Evolutionary conservation across 2,888 invertebrate genomes (phyloP).

Genomic region (Eupithecia abbreviata): DNA sequence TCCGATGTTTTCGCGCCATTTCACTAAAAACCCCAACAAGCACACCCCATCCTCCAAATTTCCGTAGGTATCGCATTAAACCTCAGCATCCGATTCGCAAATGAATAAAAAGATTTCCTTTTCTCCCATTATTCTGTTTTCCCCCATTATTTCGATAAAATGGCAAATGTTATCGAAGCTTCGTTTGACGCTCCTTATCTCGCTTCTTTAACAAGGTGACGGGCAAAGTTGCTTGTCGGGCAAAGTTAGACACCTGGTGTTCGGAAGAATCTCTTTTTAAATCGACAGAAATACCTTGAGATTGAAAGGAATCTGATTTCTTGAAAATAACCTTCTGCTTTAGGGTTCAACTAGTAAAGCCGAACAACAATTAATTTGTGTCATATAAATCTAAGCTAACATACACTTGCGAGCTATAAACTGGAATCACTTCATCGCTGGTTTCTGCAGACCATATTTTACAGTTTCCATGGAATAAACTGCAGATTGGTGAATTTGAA

Average conservation of each 20-base stretch:
- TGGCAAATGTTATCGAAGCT: slow-evolving; percentile 14
- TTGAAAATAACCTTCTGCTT: neutral
- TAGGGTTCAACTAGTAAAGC: neutral
- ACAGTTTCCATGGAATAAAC: no score
- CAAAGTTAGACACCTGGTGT: slow-evolving; percentile 3
- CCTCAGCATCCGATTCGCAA: slow-evolving; percentile 21
- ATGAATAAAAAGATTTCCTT: slow-evolving; percentile 21
- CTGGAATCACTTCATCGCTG: no score
- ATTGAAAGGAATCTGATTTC: slow-evolving; percentile 8
- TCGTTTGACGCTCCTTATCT: slow-evolving; percentile 45
- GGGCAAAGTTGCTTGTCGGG: slow-evolving; percentile 20
- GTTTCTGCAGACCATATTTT: no score
- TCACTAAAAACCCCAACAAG: neutral
- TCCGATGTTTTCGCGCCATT: neutral
- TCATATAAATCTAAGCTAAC: no score
- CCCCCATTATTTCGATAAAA: slow-evolving; percentile 7
- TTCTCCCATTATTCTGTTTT: slow-evolving; percentile 3
- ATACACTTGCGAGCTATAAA: no score
- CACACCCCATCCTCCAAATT: neutral
- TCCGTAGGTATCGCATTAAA: slow-evolving; percentile 15
- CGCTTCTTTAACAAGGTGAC: slow-evolving; percentile 53
- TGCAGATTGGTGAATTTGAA: no score
- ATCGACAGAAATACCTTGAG: neutral
- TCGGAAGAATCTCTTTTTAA: slow-evolving; percentile 18
- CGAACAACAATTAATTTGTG: neutral